Base-by-base conservation (phyloP, 2,888 invertebrate genomes). In the Diaperis boleti region DNA sequence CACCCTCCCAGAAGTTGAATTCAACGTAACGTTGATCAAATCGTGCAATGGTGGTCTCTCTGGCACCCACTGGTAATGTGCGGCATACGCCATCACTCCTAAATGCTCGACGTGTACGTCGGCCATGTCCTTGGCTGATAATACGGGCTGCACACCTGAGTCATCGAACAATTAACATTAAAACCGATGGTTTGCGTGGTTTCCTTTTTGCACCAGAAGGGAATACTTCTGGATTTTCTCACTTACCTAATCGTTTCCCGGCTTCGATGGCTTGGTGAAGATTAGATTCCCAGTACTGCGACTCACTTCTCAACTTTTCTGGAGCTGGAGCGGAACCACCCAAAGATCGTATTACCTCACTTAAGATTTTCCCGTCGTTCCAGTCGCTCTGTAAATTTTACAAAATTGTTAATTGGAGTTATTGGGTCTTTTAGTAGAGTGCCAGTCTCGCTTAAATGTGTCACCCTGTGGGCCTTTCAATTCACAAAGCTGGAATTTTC, bases 71-170 rank as follows among this genome's bases (percentile, higher is more conserved):
- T 94, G 92, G 82, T 95, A 92, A 78, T 94, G 89, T 0, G 97
- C 94, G 0, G 95, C 94, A 82, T 98, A 97, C 0, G 98, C 95
- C 98, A 98, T 98, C 60, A 98, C 94, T 6, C 96, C 98, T 69
- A 98, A 85, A 83, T 98, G 97, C 78, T 98, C 98, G 3, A 95
- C 95, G 78, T 97, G 94, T 31, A 91, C 92, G 79, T 95, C 95
- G 29, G 95, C 92, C 91, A 99, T 94, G 77, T 98, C 97, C 78
- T 92, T 93, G 8, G 98, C 92, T 71, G 94, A 90, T 61, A 98
- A 83, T 35, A 98, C 89, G 1, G 96, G 95, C 74, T 95, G 92
- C 1, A 98, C 92, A 35, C 95, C 95, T 81, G 70, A 62, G 56
- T 65, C 61, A 65, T 59, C n/a, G 56, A 33, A 31, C 50, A 52